A percentile compares a stretch with the other conserved stretches of the same genome.
Evolutionary conservation across 1,140 invertebrate genomes (phyloP).

Genomic region (Drosophila ogumai): DNA sequence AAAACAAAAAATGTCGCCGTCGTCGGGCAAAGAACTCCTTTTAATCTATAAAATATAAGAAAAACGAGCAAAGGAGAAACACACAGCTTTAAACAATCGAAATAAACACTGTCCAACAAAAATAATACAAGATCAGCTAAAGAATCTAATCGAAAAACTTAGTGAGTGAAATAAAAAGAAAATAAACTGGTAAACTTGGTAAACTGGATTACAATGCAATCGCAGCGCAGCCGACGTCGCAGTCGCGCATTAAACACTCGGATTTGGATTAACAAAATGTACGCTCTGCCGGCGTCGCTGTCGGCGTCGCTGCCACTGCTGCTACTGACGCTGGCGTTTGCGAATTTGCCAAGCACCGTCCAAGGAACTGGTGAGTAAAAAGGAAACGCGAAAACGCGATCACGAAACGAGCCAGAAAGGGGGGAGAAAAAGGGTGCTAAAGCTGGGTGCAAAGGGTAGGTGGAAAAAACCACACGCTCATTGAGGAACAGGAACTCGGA

Average conservation of each 20-base stretch:
- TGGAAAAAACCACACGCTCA: conserved; percentile 18
- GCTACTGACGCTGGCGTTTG: conserved; percentile 66
- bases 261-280: conserved; percentile 72
- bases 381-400: conserved; percentile 15
- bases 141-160: conserved; percentile 40
- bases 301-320: conserved; percentile 56
- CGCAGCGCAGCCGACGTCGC: conserved; percentile 74
- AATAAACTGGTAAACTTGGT: conserved; percentile 67
- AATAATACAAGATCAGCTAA: conserved; percentile 15
- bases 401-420: conserved; percentile 6
- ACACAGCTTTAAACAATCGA: conserved; percentile 26
- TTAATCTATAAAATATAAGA: conserved; percentile 41
- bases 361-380: conserved; percentile 72
- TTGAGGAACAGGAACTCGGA: conserved; percentile 12
- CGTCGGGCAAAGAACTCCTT: conserved; percentile 55
- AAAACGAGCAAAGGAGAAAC: conserved; percentile 46
- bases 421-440: conserved; percentile 15
- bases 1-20: conserved; percentile 51
- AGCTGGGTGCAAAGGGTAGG: conserved; percentile 11
- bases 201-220: conserved; percentile 78
- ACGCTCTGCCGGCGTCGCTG: conserved; percentile 61
- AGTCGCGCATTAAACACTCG: conserved; percentile 63
- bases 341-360: conserved; percentile 56
- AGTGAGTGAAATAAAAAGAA: conserved; percentile 28
- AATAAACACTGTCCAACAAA: conserved; percentile 10